These are phyloP conservation scores for Mesocentrotus franciscanus DNA, from an alignment of 53 echinoderm and acorn worm species.

Conservation along the genomic window DNA sequence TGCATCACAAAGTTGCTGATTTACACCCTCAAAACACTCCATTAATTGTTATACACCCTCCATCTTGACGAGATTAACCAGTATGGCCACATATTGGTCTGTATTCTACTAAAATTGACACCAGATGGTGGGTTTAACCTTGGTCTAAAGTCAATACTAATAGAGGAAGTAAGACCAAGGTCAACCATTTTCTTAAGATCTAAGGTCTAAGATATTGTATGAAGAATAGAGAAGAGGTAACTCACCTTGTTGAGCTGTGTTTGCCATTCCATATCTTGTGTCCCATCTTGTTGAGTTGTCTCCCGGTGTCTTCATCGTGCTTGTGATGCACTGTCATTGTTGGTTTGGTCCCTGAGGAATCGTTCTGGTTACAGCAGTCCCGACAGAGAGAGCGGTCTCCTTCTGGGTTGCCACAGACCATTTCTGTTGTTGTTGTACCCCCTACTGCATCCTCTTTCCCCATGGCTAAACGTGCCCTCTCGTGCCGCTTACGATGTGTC, in stretches of 20 bases:
- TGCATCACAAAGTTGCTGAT: too few relatives aligned
- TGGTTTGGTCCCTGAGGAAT: slow-evolving; percentile 61
- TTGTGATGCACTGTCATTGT: slow-evolving; percentile 53
- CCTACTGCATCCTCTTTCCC: slow-evolving; percentile 76
- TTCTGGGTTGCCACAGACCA: slow-evolving; percentile 87
- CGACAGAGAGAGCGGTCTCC: slow-evolving; percentile 91
- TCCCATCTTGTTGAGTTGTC: slow-evolving; percentile 11
- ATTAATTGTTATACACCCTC: too few relatives aligned
- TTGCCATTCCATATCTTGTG: slow-evolving; percentile 64
- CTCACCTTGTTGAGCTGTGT: slow-evolving; percentile 55
- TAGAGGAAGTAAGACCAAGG: too few relatives aligned
- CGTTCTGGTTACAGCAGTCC: slow-evolving; percentile 92
- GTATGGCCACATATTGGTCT: too few relatives aligned
- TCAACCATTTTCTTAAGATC: too few relatives aligned
- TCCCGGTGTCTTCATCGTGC: slow-evolving; percentile 37
- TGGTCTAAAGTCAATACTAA: too few relatives aligned
- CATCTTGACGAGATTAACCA: too few relatives aligned
- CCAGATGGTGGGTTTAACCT: too few relatives aligned
- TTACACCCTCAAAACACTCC: too few relatives aligned
- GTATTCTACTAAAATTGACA: too few relatives aligned
- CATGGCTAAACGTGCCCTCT: slow-evolving; percentile 88
- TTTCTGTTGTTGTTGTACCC: slow-evolving; percentile 58
- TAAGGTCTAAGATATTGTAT: too few relatives aligned
- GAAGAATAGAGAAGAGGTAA: background rate
- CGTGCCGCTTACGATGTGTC: slow-evolving; percentile 94